These are phyloP conservation scores for Mimas tiliae DNA, from an alignment of 2,888 invertebrate genomes.

Conservation along the genomic window DNA sequence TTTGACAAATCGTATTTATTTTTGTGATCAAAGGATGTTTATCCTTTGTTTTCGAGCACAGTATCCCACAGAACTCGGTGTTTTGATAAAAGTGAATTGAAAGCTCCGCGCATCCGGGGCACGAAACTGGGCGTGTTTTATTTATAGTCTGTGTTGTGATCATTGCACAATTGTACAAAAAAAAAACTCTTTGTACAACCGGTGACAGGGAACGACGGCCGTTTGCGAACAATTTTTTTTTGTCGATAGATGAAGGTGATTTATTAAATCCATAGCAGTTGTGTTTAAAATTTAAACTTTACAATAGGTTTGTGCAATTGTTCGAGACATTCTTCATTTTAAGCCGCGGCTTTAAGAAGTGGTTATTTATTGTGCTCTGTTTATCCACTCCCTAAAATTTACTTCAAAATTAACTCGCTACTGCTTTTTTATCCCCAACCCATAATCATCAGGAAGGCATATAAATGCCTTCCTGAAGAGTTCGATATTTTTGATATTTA, in stretches of 20 bases:
- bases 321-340: not conserved
- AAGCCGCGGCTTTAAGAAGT: not conserved
- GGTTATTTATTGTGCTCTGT: not conserved
- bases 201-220: conserved; percentile 52
- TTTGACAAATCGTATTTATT: conserved; percentile 31
- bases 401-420: not conserved
- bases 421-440: not conserved
- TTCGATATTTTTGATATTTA: no score
- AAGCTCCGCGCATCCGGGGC: conserved; percentile 42
- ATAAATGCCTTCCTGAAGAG: no score
- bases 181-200: conserved; percentile 51
- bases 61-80: conserved; percentile 30
- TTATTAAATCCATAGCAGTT: conserved; percentile 35
- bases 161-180: conserved; percentile 62
- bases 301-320: conserved; percentile 16
- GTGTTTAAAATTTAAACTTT: conserved; percentile 28
- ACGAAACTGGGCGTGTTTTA: conserved; percentile 59
- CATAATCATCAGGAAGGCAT: no score
- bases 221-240: conserved; percentile 41
- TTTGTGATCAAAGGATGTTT: conserved; percentile 33
- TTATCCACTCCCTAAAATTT: not conserved
- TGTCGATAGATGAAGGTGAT: conserved; percentile 27
- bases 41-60: conserved; percentile 44
- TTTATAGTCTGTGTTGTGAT: conserved; percentile 54
- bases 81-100: conserved; percentile 45